Conservation (phyloP, 2,888 invertebrate genomes). For the Leistus spinibarbis region DNA sequence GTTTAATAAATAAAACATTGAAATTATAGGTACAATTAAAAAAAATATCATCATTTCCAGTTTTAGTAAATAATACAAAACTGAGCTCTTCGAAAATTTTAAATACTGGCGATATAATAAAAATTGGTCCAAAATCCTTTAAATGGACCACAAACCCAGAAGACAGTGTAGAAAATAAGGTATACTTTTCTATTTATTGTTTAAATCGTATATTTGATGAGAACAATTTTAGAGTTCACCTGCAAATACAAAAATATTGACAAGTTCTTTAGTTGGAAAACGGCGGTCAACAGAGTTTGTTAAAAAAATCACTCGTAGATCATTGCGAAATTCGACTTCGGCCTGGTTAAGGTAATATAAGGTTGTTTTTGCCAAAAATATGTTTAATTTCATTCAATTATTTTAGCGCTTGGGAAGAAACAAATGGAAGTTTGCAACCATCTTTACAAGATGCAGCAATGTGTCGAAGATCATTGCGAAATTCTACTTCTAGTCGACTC, state of each 20-base stretch:
- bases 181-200: neutral
- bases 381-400: neutral
- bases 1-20: neutral
- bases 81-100: neutral
- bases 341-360: neutral
- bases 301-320: neutral
- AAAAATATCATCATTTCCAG: slow-evolving; percentile 10
- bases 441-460: neutral
- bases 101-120: slow-evolving; percentile 16
- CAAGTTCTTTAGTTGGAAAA: neutral
- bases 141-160: slow-evolving; percentile 8
- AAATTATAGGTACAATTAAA: slow-evolving; percentile 7
- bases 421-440: neutral
- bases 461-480: neutral
- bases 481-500: neutral
- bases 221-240: neutral
- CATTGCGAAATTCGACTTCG: neutral
- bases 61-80: slow-evolving; percentile 8
- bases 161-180: neutral
- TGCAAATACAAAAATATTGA: neutral
- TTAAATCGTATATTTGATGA: neutral
- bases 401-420: slow-evolving; percentile 14
- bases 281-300: neutral
- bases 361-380: neutral
- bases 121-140: slow-evolving; percentile 20